These are phyloP conservation scores for Apaloderma vittatum DNA, from an alignment of 2,113 vertebrate species.

Conservation along the genomic window DNA sequence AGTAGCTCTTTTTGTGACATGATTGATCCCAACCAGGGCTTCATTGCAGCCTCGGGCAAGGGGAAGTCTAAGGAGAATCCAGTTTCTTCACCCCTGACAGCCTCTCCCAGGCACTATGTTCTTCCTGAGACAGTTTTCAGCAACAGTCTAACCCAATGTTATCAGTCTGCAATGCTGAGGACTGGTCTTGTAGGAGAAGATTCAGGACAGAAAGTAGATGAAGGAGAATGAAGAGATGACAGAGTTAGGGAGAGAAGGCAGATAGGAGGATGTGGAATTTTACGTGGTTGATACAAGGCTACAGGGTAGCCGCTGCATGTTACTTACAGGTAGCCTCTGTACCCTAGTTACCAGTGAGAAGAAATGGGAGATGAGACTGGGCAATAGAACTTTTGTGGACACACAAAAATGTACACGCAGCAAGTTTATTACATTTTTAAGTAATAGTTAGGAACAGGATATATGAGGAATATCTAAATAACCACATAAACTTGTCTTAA, in stretches of 20 bases:
- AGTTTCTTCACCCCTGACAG: background rate
- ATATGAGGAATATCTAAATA: background rate
- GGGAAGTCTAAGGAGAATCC: background rate
- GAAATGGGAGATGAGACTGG: background rate
- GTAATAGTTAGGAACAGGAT: background rate
- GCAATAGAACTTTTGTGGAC: background rate
- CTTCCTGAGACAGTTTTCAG: background rate
- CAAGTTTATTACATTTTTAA: background rate
- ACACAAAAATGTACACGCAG: background rate
- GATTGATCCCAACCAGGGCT: background rate
- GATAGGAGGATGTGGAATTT: background rate
- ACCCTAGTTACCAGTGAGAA: background rate
- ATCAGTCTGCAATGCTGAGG: rapidly evolving
- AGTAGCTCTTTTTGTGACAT: background rate
- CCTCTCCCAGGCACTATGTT: background rate
- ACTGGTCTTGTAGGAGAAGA: background rate
- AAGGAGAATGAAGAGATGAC: background rate
- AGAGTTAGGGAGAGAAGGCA: background rate
- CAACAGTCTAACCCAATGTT: rapidly evolving
- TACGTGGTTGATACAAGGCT: background rate
- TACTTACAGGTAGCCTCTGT: no score
- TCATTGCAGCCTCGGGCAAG: background rate
- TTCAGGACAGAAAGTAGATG: background rate
- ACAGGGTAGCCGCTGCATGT: no score
- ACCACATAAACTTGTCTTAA: background rate